A percentile compares a stretch with the other conserved stretches of the same genome.
Conservation (phyloP, 2,113 vertebrate genomes). For the Xenus cinereus region DNA sequence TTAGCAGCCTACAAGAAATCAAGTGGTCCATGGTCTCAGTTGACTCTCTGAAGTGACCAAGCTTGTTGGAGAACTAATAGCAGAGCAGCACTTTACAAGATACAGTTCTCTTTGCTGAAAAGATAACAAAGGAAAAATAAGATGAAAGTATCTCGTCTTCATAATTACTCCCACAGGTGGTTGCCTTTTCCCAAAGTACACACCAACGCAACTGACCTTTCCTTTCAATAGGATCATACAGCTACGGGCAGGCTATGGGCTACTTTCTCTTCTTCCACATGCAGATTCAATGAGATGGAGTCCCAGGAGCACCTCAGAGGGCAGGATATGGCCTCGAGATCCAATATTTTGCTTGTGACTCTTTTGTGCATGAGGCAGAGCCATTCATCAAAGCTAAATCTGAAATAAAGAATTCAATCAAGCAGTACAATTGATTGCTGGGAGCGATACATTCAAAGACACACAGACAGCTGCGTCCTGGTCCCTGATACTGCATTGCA, state of each 20-base stretch:
- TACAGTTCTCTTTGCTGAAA: not conserved
- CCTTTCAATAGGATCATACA: fast-evolving
- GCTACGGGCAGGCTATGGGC: not conserved
- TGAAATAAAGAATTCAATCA: not conserved
- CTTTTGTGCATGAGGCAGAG: not conserved
- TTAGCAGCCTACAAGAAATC: not conserved
- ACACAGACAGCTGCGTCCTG: not conserved
- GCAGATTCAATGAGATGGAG: not conserved
- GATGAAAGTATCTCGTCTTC: not conserved
- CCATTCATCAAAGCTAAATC: not conserved
- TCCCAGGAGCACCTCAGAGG: not conserved
- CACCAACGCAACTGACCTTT: not conserved
- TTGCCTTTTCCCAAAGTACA: not conserved
- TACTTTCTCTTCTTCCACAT: not conserved
- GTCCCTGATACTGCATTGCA: fast-evolving
- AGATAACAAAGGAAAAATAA: not conserved
- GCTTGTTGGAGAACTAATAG: not conserved
- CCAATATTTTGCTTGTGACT: not conserved
- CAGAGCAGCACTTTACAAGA: not conserved
- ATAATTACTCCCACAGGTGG: not conserved
- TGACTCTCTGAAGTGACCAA: not conserved
- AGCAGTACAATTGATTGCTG: not conserved
- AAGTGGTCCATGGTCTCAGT: not conserved
- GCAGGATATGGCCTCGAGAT: not conserved
- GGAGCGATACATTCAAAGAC: not conserved